Base-by-base conservation (phyloP, 2,888 invertebrate genomes). In the Miltochrista miniata region DNA sequence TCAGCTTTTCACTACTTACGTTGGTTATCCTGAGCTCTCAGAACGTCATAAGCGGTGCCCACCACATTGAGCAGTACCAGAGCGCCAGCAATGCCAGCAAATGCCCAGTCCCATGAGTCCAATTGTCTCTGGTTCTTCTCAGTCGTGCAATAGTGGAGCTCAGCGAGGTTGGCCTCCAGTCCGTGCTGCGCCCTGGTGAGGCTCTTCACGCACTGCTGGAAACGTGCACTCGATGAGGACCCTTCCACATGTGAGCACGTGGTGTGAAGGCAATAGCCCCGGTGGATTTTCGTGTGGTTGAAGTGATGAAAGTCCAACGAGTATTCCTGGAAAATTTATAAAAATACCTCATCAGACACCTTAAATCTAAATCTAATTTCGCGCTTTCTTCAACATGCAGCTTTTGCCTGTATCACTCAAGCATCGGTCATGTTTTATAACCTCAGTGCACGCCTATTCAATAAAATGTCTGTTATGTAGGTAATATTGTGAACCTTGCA, bases 231-330 rank as follows among this genome's bases (percentile, higher is more conserved):
- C 4, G 47, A 33, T 2, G 57, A 48, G 0, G 56, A 3, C 3
- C 49, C 69, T 9, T 34, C 45, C 18, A 70, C 41, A 42, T 64
- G 67, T 0, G 53, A 46, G 56, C 84, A 82, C 7, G 76, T 71
- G 24, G 72, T 53, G 14, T 70, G 55, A 14, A 84, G 54, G 56
- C 85, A 85, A 56, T 75, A 70, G 10, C 84, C 85, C 12, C 86
- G 79, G 59, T 85, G 81, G 4, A 86, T 60, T 12, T 67, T 69
- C 0, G 78, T 73, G 61, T 78, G 84, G 60, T 86, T 79, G 73
- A 82, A 86, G 56, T 78, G 64, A 36, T 67, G 73, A 1, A 56
- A 64, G 46, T 75, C 68, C 1, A 61, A 53, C 0, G 84, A 81
- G 56, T 74, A 74, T 37, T 70, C 60, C 85, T 85, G 72, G 1